phyloP scores from a whole-genome alignment of 2,113 vertebrate species.

The Aythya baeri region DNA sequence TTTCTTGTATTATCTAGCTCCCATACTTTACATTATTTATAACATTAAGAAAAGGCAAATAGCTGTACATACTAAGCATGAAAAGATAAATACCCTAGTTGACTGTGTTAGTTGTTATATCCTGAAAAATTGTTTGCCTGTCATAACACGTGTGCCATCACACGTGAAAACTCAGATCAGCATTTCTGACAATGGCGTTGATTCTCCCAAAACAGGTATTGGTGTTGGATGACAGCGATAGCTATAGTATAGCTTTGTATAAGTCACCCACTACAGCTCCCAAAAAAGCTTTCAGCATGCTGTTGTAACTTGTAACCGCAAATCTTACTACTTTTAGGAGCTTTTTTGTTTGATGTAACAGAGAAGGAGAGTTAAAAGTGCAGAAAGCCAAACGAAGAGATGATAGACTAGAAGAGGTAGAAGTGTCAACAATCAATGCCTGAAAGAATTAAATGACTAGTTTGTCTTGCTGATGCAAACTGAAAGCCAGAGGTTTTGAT shows the following conservation, averaged over 20 bases:
- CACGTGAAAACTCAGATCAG: neutral
- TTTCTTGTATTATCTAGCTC: neutral
- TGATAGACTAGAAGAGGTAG: neutral
- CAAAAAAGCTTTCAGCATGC: neutral
- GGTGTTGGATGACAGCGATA: neutral
- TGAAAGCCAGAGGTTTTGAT: neutral
- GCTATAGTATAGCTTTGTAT: neutral
- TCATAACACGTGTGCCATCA: neutral
- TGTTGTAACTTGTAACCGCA: neutral
- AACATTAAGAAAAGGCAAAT: neutral
- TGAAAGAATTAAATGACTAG: neutral
- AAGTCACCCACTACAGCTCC: neutral
- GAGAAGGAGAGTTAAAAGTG: neutral
- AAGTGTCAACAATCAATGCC: accelerated
- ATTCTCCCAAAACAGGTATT: neutral
- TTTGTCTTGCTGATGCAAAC: neutral
- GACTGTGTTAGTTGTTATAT: neutral
- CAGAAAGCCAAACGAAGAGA: neutral
- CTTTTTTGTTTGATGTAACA: neutral
- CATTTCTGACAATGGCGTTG: accelerated
- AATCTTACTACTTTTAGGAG: neutral
- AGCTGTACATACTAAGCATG: neutral
- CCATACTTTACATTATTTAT: neutral
- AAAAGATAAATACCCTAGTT: neutral
- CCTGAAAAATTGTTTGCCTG: neutral